phyloP scores from a whole-genome alignment of 2,797 vertebrate genomes.

The Mionectes olivaceus region DNA sequence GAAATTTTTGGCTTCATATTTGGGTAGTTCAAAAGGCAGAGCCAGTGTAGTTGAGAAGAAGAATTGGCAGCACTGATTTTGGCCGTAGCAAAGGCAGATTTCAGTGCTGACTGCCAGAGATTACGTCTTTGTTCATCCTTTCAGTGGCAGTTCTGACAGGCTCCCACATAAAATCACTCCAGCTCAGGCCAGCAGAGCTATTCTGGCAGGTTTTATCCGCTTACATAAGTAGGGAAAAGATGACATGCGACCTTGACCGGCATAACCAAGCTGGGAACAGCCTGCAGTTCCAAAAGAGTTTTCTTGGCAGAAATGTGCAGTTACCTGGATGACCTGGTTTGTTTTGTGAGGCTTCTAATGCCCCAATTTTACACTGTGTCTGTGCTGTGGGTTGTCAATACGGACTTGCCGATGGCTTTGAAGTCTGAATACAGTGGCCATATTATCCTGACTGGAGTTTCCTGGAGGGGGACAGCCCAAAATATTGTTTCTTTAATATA shows the following conservation, averaged over 20 bases:
- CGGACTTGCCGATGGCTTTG: not conserved
- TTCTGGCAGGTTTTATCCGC: not conserved
- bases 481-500: not conserved
- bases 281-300: not conserved
- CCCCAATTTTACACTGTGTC: not conserved
- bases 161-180: not conserved
- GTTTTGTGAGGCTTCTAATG: not conserved
- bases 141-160: not conserved
- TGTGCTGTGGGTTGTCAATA: not conserved
- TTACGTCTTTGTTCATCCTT: not conserved
- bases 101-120: not conserved
- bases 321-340: not conserved
- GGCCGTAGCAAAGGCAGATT: constrained; percentile 25
- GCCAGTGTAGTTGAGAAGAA: not conserved
- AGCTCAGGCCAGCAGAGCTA: not conserved
- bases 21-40: constrained; percentile 22
- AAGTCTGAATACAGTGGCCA: not conserved
- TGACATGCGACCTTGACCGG: not conserved
- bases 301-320: not conserved
- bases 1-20: constrained; percentile 34
- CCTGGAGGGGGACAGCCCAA: not conserved
- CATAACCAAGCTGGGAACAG: not conserved
- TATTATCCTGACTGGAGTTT: not conserved
- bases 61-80: constrained; percentile 17
- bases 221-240: not conserved